A percentile compares a stretch with the other conserved stretches of the same genome.
Conservation (phyloP, 2,888 invertebrate genomes). For the Dryomyza anilis region DNA sequence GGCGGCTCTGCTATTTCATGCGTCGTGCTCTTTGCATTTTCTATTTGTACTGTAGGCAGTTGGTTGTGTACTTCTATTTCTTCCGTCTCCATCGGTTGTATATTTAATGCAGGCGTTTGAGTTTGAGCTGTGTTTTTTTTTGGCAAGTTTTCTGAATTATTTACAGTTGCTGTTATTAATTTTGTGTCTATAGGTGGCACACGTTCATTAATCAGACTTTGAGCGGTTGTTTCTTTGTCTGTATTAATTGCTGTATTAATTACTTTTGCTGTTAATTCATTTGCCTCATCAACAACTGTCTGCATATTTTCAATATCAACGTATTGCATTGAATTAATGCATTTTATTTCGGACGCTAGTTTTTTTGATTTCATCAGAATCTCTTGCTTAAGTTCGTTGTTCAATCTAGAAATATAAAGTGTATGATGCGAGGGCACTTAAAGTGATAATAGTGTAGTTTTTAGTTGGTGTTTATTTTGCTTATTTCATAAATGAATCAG, state of each 20-base stretch:
- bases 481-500: too few species aligned
- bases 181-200: background rate
- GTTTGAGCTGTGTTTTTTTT: too few species aligned
- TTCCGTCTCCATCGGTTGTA: background rate
- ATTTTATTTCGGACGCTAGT: slow-evolving; percentile 53
- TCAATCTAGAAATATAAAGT: slow-evolving; percentile 42
- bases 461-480: too few species aligned
- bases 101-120: too few species aligned
- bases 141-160: too few species aligned
- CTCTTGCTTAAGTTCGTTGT: slow-evolving; percentile 46
- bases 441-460: background rate
- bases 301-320: slow-evolving; percentile 36
- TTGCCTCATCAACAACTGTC: background rate
- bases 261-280: background rate
- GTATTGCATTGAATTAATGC: slow-evolving; percentile 48
- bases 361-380: slow-evolving; percentile 49
- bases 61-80: background rate
- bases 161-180: too few species aligned
- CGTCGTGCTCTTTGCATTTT: slow-evolving; percentile 20
- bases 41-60: background rate
- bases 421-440: background rate
- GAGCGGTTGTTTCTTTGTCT: background rate
- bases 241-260: background rate
- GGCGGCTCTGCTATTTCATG: background rate
- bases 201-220: background rate